Percentiles rank a stretch among this genome's conserved stretches.
phyloP scores from a whole-genome alignment of 2,797 vertebrate species.

The Pagetopsis macropterus region DNA sequence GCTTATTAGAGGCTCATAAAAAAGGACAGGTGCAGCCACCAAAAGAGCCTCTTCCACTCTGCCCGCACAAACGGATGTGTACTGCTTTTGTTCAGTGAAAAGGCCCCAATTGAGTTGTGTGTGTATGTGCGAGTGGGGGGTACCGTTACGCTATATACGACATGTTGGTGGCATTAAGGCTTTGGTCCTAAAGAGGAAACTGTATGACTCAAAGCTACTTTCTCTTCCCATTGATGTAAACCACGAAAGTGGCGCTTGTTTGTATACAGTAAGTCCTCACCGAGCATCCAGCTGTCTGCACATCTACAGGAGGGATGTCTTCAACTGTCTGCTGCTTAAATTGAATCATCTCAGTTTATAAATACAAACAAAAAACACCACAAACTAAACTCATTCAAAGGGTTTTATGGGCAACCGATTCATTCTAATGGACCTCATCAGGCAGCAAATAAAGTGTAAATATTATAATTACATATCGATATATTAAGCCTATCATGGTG shows the following conservation, averaged over 20 bases:
- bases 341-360: not conserved
- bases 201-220: constrained; percentile 61
- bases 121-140: constrained; percentile 68
- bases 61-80: constrained; percentile 75
- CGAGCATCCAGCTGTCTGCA: constrained; percentile 30
- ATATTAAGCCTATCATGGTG: not conserved
- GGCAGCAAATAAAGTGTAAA: not conserved
- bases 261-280: not conserved
- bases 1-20: constrained; percentile 85
- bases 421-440: not conserved
- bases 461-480: not conserved
- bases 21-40: constrained; percentile 83
- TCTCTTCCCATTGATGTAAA: constrained; percentile 48
- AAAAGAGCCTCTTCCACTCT: constrained; percentile 72
- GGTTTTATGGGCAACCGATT: constrained; percentile 21
- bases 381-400: not conserved
- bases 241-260: constrained; percentile 30
- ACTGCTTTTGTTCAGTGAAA: constrained; percentile 81
- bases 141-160: constrained; percentile 62
- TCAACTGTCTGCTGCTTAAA: not conserved
- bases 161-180: constrained; percentile 69
- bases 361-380: constrained; percentile 8
- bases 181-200: constrained; percentile 60
- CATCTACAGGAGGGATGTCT: not conserved
- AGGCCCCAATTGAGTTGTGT: constrained; percentile 74